A percentile compares a stretch with the other conserved stretches of the same genome.
Conservation (phyloP, 2,888 invertebrate genomes). For the Stenodema calcarata region DNA sequence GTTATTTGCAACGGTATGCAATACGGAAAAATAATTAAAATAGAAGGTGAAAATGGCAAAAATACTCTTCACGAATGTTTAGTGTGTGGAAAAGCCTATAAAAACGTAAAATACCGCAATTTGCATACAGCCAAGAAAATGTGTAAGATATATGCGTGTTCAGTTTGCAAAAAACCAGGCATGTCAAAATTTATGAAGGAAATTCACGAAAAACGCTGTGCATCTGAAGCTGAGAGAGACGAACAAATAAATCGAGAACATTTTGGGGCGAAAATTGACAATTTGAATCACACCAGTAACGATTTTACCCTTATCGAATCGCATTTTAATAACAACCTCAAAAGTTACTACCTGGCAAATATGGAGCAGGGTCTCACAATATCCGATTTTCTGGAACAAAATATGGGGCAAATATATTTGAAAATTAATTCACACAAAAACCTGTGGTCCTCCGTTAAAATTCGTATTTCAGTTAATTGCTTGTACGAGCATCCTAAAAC, state of each 20-base stretch:
- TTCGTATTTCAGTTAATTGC: too few relatives aligned
- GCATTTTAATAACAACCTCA: too few relatives aligned
- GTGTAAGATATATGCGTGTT: not conserved
- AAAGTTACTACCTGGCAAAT: not conserved
- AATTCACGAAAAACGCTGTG: too few relatives aligned
- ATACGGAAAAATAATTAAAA: not conserved
- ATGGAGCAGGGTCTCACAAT: not conserved
- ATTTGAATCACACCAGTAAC: not conserved
- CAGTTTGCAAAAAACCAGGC: not conserved
- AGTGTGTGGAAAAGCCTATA: not conserved
- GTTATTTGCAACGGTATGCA: too few relatives aligned
- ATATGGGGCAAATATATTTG: not conserved
- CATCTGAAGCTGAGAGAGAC: too few relatives aligned
- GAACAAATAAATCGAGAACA: too few relatives aligned
- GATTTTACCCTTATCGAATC: not conserved
- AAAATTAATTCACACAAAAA: not conserved
- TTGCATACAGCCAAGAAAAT: not conserved
- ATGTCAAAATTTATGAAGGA: too few relatives aligned
- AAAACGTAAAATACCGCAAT: not conserved
- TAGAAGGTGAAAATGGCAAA: not conserved
- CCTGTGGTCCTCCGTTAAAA: not conserved
- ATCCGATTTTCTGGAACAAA: not conserved
- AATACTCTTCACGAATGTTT: not conserved
- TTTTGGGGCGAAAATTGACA: too few relatives aligned
- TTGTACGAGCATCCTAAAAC: not conserved